Evolutionary conservation across 2,113 vertebrate genomes (phyloP).

Genomic region (Rhineura floridana): DNA sequence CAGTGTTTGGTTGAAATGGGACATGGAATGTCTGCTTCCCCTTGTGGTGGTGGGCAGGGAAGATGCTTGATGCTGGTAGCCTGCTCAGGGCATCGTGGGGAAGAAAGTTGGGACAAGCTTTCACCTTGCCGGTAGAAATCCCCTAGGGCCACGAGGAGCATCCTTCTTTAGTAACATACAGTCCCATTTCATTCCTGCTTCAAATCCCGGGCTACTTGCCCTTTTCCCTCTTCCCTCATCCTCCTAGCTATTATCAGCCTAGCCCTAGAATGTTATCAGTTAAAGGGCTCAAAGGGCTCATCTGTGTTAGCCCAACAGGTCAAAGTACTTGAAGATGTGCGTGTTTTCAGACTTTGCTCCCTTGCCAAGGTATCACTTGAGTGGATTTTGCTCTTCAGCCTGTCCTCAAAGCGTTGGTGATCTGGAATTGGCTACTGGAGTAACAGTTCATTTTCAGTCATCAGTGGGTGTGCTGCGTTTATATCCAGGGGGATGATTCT

Average conservation of each 20-base stretch:
- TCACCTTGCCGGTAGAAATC: not conserved
- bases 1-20: not conserved
- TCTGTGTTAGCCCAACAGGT: constrained; percentile 15
- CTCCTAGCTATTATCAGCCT: too few relatives aligned
- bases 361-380: not conserved
- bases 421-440: not conserved
- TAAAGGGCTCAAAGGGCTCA: constrained; percentile 35
- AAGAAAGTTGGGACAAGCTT: not conserved
- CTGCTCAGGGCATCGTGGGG: too few relatives aligned
- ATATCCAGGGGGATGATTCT: not conserved
- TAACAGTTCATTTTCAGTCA: constrained; percentile 1
- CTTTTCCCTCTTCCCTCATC: too few relatives aligned
- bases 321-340: constrained; percentile 39
- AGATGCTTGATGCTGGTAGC: too few relatives aligned
- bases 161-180: not conserved
- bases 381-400: constrained; percentile 26
- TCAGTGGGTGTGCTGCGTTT: not conserved
- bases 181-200: constrained; percentile 10
- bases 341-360: constrained; percentile 48
- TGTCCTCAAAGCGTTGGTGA: constrained; percentile 53
- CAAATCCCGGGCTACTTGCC: not conserved
- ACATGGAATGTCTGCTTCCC: not conserved
- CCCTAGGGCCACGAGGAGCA: too few relatives aligned
- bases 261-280: constrained; percentile 25
- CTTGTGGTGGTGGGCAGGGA: too few relatives aligned